These are phyloP conservation scores for Nebria salina DNA, from an alignment of 2,888 invertebrate species.

Conservation along the genomic window DNA sequence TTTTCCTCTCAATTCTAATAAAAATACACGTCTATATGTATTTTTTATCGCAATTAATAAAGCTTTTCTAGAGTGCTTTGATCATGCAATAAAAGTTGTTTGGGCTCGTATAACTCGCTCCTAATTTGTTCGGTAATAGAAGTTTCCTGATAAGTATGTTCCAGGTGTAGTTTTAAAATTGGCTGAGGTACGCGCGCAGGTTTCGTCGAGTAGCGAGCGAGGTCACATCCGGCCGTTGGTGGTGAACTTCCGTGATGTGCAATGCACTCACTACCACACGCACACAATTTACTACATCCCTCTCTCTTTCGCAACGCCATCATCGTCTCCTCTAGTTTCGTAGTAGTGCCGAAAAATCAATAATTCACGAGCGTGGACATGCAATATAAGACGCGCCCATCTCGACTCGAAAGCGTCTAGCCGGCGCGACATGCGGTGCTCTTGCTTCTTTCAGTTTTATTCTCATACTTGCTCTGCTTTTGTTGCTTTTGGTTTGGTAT, in stretches of 20 bases:
- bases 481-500: not conserved
- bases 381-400: conserved; percentile 19
- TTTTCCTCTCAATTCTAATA: too few relatives aligned
- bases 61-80: not conserved
- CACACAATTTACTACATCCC: conserved; percentile 39
- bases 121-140: not conserved
- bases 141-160: not conserved
- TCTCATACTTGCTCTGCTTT: conserved; percentile 58
- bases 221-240: conserved; percentile 1
- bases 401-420: conserved; percentile 16
- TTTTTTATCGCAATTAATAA: too few relatives aligned
- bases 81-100: not conserved
- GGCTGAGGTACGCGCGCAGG: not conserved
- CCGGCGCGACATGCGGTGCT: conserved; percentile 13
- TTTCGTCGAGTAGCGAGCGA: not conserved
- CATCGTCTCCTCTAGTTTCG: not conserved
- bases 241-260: conserved; percentile 1
- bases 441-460: conserved; percentile 49
- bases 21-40: too few relatives aligned
- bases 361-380: conserved; percentile 29
- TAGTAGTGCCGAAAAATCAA: conserved; percentile 26
- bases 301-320: conserved; percentile 29
- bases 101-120: not conserved
- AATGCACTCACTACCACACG: conserved; percentile 15
- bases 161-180: not conserved